Base-by-base conservation (phyloP, 2,113 vertebrate genomes). In the Cervus canadensis region DNA sequence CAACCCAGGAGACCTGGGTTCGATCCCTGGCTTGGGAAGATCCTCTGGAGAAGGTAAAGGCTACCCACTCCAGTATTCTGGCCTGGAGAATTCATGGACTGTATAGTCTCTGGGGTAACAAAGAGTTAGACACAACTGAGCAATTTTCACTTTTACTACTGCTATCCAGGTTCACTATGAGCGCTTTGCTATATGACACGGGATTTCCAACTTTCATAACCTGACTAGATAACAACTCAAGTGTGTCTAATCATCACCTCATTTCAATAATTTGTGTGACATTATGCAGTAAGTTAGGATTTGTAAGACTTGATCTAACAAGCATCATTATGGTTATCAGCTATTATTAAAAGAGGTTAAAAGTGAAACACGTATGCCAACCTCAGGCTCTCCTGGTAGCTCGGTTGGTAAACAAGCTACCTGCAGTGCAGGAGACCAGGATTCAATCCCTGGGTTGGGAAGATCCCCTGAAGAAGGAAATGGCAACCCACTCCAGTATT, bases 21-120 rank as follows among this genome's bases (percentile, higher is more conserved):
- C 1, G 0, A 36, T 36, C 67, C n/a, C 67, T 36, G n/a, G 5
- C 2, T 23, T 23, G 67, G n/a, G n/a, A 71, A 71, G 19, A 71
- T 36, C 67, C 67, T 19, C n/a, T 71, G n/a, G 19, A 36, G 67
- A 40, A 5, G n/a, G n/a, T n/a, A 71, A 36, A 71, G n/a, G 67
- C 67, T 40, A 23, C 4, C n/a, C 19, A 40, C 19, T 3, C 67
- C n/a, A 36, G n/a, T 71, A 19, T 71, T 71, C 67, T 36, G 67
- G 19, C n/a, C 67, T 71, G n/a, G 67, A 36, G n/a, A 23, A 23
- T 71, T 71, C n/a, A 36, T 23, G 67, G 67, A 23, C 9, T 36
- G 7, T 16, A 19, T 33, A 17, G 30, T 64, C 33, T 33, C 9
- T 4, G 7, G 64, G 2, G 67, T 71, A 5, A 71, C 67, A 71